Conservation (phyloP, 2,888 invertebrate species). For the Perizoma affinitatum region DNA sequence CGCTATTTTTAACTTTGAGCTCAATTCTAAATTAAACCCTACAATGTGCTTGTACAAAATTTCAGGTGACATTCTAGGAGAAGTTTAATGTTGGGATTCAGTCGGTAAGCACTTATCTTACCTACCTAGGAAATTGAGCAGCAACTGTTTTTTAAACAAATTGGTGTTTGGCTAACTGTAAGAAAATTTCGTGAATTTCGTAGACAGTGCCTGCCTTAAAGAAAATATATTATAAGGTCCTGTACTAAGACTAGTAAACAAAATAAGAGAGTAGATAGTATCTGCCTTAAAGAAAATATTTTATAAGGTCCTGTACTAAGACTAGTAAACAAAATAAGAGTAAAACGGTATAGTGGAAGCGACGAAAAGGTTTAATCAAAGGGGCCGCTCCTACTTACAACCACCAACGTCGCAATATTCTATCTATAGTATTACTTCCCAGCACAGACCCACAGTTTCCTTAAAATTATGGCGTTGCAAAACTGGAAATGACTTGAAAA, state of each 20-base stretch:
- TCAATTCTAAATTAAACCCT: no score
- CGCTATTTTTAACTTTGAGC: no score
- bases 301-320: constrained; percentile 57
- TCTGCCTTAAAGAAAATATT: constrained; percentile 52
- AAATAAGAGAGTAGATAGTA: constrained; percentile 61
- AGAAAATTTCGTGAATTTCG: not conserved
- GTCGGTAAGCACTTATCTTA: no score
- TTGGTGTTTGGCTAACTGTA: no score
- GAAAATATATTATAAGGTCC: constrained; percentile 59
- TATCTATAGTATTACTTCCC: constrained; percentile 41
- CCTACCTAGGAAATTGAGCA: no score
- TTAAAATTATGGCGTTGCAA: constrained; percentile 36
- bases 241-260: constrained; percentile 58
- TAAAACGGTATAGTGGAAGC: constrained; percentile 58
- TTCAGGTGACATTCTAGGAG: no score
- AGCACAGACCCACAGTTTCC: constrained; percentile 22
- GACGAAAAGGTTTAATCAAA: constrained; percentile 75
- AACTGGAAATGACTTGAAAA: constrained; percentile 33
- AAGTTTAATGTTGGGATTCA: no score
- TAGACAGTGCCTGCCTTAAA: constrained; percentile 28
- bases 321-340: constrained; percentile 63
- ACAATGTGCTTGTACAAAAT: no score
- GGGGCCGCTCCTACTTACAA: constrained; percentile 56
- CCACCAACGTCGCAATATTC: constrained; percentile 59
- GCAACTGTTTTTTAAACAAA: no score